Percentiles rank a stretch among this genome's conserved stretches.
Evolutionary conservation across 92 coral and sea anemone species (phyloP).

Genomic region (Phenganax stokvisi): DNA sequence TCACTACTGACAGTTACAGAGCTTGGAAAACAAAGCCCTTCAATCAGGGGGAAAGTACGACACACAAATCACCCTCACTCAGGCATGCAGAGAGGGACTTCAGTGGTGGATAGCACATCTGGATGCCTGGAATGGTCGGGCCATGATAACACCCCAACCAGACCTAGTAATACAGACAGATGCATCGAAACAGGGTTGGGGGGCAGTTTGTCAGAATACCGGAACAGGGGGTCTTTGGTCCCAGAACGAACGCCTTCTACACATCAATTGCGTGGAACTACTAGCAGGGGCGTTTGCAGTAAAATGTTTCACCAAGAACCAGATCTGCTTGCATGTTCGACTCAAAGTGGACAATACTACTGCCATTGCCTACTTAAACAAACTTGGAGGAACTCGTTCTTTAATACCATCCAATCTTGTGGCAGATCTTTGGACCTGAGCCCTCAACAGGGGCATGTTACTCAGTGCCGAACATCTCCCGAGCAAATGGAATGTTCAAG

Average conservation of each 20-base stretch:
- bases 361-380: constrained; percentile 46
- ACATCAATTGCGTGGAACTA: constrained; percentile 43
- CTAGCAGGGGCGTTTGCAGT: constrained; percentile 48
- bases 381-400: constrained; percentile 38
- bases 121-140: constrained; percentile 45
- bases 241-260: constrained; percentile 32
- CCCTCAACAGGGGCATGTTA: constrained; percentile 23
- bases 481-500: constrained; percentile 45
- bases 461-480: constrained; percentile 54
- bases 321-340: constrained; percentile 42
- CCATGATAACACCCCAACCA: constrained; percentile 9
- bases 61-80: not conserved
- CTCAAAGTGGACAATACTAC: constrained; percentile 47
- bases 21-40: constrained; percentile 34
- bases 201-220: constrained; percentile 40
- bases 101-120: constrained; percentile 43
- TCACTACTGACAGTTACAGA: constrained; percentile 34
- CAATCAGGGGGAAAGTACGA: not conserved
- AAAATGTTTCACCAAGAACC: constrained; percentile 49
- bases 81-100: constrained; percentile 33
- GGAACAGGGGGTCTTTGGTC: constrained; percentile 46
- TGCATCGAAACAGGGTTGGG: constrained; percentile 47
- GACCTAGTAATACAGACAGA: constrained; percentile 40
- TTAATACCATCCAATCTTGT: constrained; percentile 43
- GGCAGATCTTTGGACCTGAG: constrained; percentile 53